Conservation (phyloP, 2,888 invertebrate genomes). For the Eutolmus rufibarbis region DNA sequence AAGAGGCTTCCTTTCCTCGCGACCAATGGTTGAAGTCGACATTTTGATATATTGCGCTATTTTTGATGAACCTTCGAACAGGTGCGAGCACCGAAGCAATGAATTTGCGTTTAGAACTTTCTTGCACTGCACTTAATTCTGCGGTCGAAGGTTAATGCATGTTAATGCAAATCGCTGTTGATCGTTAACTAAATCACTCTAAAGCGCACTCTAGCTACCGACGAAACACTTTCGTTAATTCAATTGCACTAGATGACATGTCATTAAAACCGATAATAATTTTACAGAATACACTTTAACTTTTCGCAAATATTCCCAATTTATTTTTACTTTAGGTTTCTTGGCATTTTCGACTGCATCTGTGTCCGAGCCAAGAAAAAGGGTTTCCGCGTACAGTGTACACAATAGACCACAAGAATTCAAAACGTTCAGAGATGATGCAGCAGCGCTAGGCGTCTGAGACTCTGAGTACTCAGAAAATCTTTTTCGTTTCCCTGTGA, state of each 20-base stretch:
- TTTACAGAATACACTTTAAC: background rate
- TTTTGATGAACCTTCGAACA: background rate
- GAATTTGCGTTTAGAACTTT: background rate
- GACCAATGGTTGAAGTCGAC: constrained; percentile 72
- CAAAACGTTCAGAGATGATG: constrained; percentile 3
- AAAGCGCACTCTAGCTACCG: background rate
- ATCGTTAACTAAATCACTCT: background rate
- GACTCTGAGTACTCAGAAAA: background rate
- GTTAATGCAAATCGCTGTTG: background rate
- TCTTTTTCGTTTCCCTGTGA: constrained; percentile 26
- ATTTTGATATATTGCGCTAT: background rate
- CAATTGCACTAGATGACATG: background rate
- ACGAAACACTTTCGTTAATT: background rate
- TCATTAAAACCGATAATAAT: background rate
- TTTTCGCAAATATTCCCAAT: background rate
- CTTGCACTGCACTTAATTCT: background rate
- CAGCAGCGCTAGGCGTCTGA: background rate
- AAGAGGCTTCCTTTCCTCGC: constrained; percentile 67
- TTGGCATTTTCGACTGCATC: constrained; percentile 14
- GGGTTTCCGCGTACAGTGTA: constrained; percentile 6
- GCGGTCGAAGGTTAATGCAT: background rate
- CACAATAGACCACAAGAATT: constrained; percentile 25
- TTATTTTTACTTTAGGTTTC: constrained; percentile 27
- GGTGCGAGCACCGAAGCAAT: background rate
- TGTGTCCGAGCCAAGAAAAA: constrained; percentile 18